A percentile compares a stretch with the other conserved stretches of the same genome.
Conservation (phyloP, 2,113 vertebrate species). For the Myotis brandtii region DNA sequence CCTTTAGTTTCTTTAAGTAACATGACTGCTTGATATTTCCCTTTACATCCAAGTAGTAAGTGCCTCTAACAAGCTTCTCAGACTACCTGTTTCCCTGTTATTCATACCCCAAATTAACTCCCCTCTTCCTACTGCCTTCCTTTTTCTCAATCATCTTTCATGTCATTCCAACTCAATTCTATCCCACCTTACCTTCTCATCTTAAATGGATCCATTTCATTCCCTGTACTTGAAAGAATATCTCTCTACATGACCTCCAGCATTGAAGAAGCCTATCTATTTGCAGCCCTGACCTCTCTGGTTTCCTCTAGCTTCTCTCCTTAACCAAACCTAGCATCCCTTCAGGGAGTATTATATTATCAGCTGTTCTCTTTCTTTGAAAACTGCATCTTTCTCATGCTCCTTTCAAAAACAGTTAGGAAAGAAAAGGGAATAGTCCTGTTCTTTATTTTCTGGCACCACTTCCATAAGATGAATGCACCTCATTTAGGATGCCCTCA, state of each 20-base stretch:
- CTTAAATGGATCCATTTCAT: background rate
- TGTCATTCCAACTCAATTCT: background rate
- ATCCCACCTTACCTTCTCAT: background rate
- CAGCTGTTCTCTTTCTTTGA: background rate
- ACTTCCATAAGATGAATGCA: background rate
- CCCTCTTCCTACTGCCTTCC: background rate
- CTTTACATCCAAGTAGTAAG: background rate
- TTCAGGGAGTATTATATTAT: background rate
- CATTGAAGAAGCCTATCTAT: background rate
- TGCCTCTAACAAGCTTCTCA: background rate
- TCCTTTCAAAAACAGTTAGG: conserved; percentile 14
- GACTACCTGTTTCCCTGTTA: background rate
- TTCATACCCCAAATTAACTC: background rate
- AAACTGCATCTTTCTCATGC: background rate
- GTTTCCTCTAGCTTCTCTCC: background rate
- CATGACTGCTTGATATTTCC: background rate
- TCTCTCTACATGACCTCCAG: background rate
- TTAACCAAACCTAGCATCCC: background rate
- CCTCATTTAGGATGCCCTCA: background rate
- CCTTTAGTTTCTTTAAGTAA: conserved; percentile 7
- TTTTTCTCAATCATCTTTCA: background rate
- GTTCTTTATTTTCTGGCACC: background rate
- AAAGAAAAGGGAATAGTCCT: background rate
- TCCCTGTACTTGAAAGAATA: background rate
- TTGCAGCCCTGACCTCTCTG: background rate